phyloP scores from a whole-genome alignment of 1,140 invertebrate species.

The Meloidogyne hapla region DNA sequence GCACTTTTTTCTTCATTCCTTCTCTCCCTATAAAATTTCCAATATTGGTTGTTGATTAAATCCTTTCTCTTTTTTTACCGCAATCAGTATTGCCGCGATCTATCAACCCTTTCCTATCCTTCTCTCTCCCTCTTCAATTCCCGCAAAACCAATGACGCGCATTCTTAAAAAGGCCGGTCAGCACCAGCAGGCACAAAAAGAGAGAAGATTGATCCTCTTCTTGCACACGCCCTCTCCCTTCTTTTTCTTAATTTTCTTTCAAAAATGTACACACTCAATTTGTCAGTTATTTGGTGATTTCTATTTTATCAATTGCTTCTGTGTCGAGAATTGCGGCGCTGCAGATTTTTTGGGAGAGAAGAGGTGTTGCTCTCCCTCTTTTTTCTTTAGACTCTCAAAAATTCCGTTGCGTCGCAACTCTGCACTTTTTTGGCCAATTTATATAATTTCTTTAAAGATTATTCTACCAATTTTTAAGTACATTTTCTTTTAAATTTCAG shows the following conservation, averaged over 20 bases:
- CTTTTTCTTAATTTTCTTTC: neutral
- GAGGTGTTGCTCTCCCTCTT: neutral
- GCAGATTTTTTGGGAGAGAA: slow-evolving; percentile 49
- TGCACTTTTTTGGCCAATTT: neutral
- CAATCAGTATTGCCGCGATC: neutral
- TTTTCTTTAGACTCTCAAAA: slow-evolving; percentile 47
- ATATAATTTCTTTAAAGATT: too few relatives aligned
- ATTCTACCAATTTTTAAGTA: neutral
- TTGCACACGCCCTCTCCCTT: neutral
- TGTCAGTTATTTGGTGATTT: neutral
- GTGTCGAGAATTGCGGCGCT: slow-evolving; percentile 43
- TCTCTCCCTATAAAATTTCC: too few relatives aligned
- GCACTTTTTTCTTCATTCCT: too few relatives aligned
- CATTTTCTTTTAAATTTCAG: neutral
- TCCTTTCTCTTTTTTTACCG: neutral
- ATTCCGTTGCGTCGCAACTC: slow-evolving; percentile 51
- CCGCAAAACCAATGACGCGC: slow-evolving; percentile 2
- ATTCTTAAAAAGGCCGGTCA: slow-evolving; percentile 3
- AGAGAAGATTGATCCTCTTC: slow-evolving; percentile 5
- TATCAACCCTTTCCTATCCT: neutral
- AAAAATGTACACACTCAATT: neutral
- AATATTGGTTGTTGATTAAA: neutral
- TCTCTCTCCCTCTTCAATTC: neutral
- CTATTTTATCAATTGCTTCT: neutral
- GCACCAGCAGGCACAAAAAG: neutral